phyloP scores from a whole-genome alignment of 2,888 invertebrate species.

The Andrena fulva region DNA sequence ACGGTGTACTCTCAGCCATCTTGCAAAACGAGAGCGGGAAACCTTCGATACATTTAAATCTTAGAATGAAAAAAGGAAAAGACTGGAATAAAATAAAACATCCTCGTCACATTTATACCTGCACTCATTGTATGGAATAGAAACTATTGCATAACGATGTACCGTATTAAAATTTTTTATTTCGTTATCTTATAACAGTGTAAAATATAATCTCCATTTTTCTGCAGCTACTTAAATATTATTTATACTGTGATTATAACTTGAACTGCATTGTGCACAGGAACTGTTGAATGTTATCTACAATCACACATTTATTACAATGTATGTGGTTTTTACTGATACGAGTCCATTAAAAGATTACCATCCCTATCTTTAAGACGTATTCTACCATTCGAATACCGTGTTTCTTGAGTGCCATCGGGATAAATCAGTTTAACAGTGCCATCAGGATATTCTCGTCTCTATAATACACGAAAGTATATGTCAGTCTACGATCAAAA shows the following conservation, averaged over 20 bases:
- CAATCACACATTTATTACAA: neutral
- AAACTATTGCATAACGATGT: slow-evolving; percentile 1
- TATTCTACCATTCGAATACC: slow-evolving; percentile 95
- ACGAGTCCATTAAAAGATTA: slow-evolving; percentile 91
- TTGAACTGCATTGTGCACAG: slow-evolving; percentile 1
- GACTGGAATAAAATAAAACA: neutral
- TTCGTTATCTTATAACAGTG: slow-evolving; percentile 13
- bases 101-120: neutral
- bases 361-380: slow-evolving; percentile 95
- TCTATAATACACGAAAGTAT: slow-evolving; percentile 85
- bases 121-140: neutral
- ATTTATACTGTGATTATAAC: slow-evolving; percentile 27
- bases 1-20: too few relatives aligned
- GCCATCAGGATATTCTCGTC: slow-evolving; percentile 96
- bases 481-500: slow-evolving; percentile 5
- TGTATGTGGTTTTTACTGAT: slow-evolving; percentile 59
- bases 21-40: too few relatives aligned
- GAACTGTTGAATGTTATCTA: slow-evolving; percentile 19
- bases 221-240: slow-evolving; percentile 7
- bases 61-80: neutral
- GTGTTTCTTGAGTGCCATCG: slow-evolving; percentile 95
- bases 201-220: slow-evolving; percentile 22
- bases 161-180: slow-evolving; percentile 1
- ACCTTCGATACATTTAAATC: too few relatives aligned
- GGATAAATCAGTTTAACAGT: slow-evolving; percentile 95